These are phyloP conservation scores for Campoplex capitator DNA, from an alignment of 2,888 invertebrate species.

Conservation along the genomic window DNA sequence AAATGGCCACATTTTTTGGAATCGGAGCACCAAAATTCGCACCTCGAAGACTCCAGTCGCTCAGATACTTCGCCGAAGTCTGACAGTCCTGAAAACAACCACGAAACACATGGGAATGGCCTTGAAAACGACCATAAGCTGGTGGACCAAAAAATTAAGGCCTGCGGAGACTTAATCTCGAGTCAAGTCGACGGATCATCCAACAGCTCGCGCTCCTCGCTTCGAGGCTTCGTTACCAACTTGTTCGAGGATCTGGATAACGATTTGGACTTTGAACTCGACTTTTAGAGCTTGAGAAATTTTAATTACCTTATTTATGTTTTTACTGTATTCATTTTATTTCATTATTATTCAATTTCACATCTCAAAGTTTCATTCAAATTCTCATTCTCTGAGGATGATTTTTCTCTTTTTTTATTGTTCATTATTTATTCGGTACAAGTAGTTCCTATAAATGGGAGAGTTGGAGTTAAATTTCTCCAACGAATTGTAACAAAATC, in stretches of 20 bases:
- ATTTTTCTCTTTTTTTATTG: not conserved
- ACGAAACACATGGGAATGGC: not conserved
- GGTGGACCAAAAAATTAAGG: not conserved
- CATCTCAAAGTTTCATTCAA: not conserved
- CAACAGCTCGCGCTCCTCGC: not conserved
- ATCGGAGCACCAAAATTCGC: not conserved
- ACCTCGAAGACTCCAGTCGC: too few species aligned
- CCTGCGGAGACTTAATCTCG: not conserved
- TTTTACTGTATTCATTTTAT: not conserved
- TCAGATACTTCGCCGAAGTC: not conserved
- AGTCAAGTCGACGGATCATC: constrained; percentile 35
- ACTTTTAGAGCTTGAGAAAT: constrained; percentile 66
- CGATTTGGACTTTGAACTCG: constrained; percentile 71
- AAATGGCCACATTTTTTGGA: not conserved
- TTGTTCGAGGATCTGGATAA: constrained; percentile 37
- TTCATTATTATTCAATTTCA: not conserved
- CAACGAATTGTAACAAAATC: too few species aligned
- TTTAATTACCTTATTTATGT: not conserved
- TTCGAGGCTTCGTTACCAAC: not conserved
- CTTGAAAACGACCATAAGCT: not conserved
- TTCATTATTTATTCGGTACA: not conserved
- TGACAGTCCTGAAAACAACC: not conserved
- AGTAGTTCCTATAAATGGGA: not conserved
- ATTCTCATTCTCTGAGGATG: not conserved
- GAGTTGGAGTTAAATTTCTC: not conserved